Conservation (phyloP, 2,888 invertebrate species). For the Eupithecia vulgata region DNA sequence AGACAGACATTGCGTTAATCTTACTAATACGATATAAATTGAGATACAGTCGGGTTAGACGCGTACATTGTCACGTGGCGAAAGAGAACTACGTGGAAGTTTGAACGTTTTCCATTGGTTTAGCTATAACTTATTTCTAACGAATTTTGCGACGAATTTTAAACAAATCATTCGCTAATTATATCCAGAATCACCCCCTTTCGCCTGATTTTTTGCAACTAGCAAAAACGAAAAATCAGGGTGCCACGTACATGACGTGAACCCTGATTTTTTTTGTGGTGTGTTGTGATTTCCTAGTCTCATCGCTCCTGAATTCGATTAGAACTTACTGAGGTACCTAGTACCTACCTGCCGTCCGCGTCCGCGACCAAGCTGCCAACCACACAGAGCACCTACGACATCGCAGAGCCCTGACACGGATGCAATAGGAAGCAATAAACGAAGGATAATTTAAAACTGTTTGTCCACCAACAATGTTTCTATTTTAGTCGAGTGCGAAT, state of each 20-base stretch:
- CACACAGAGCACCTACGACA: background rate
- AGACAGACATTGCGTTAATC: conserved; percentile 47
- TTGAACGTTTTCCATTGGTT: background rate
- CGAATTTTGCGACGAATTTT: too few species aligned
- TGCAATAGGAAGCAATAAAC: conserved; percentile 34
- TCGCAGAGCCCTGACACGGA: conserved; percentile 24
- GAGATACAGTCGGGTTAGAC: conserved; percentile 50
- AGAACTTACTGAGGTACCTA: too few species aligned
- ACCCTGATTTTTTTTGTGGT: too few species aligned
- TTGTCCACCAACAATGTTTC: conserved; percentile 28
- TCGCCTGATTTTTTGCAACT: too few species aligned
- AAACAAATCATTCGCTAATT: too few species aligned
- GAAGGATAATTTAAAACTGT: conserved; percentile 27
- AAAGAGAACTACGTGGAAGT: background rate
- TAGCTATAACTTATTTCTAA: too few species aligned
- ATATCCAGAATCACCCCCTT: too few species aligned
- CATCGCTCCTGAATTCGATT: too few species aligned
- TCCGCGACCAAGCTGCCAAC: too few species aligned
- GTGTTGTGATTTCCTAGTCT: too few species aligned
- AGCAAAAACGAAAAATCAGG: too few species aligned
- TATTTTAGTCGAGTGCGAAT: conserved; percentile 31
- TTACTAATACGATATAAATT: conserved; percentile 58
- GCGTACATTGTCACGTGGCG: background rate
- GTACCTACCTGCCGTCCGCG: background rate
- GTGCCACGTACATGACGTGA: too few species aligned